These are phyloP conservation scores for Epicampocera succincta DNA, from an alignment of 2,888 invertebrate species.

Conservation along the genomic window DNA sequence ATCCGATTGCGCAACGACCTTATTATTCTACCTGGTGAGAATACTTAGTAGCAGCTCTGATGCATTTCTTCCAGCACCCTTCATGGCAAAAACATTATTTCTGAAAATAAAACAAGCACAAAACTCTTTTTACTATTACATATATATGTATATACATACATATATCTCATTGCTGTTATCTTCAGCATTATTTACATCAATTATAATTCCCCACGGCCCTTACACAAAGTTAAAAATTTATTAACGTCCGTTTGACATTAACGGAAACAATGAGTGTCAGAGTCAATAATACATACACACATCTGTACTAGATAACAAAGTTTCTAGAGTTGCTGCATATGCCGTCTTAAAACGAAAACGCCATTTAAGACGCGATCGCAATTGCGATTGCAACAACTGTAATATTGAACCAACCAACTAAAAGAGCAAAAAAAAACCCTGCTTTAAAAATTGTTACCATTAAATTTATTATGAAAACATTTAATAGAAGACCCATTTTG, in stretches of 20 bases:
- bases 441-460: neutral
- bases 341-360: slow-evolving; percentile 30
- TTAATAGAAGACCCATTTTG: slow-evolving; percentile 9
- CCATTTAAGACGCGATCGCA: slow-evolving; percentile 50
- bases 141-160: too few relatives aligned
- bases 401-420: neutral
- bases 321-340: slow-evolving; percentile 27
- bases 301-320: neutral
- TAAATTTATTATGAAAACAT: slow-evolving; percentile 1
- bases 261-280: slow-evolving; percentile 50
- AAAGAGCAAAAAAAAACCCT: neutral
- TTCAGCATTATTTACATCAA: slow-evolving; percentile 42
- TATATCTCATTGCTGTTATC: slow-evolving; percentile 18
- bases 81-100: too few relatives aligned
- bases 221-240: slow-evolving; percentile 38
- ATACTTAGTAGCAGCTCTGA: too few relatives aligned
- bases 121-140: too few relatives aligned
- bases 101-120: too few relatives aligned
- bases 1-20: too few relatives aligned
- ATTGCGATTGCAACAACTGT: slow-evolving; percentile 52
- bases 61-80: too few relatives aligned
- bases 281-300: slow-evolving; percentile 1
- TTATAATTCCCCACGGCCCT: slow-evolving; percentile 47
- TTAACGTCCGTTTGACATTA: slow-evolving; percentile 52
- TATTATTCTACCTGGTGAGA: too few relatives aligned